Evolutionary conservation across 2,113 vertebrate genomes (phyloP), one percentile per base, ranked within the genome.

Genomic region (Lophotis ruficrista): DNA sequence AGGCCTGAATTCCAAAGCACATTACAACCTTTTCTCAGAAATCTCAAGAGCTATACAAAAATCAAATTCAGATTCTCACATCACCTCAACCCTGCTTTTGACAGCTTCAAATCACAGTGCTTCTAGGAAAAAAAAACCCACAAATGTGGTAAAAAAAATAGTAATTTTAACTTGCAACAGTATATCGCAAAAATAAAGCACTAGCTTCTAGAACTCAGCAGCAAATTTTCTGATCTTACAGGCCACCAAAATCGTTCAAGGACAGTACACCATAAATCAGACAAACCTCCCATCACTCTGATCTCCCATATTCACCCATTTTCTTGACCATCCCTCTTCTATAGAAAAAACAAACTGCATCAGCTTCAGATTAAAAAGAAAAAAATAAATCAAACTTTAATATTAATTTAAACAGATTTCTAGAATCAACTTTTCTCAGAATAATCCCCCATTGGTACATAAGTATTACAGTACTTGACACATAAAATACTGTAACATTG

Each of bases 51-150:
- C 3, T 71, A 9, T 9, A 47, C 0, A 64, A 53, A 92, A 53
- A 72, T 21, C 30, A 64, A 80, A 68, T 37, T 65, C 21, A 61
- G n/a, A 48, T 60, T 87, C 20, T 78, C 28, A 12, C 4, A n/a
- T 3, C 10, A 35, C 38, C 70, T 78, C 61, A 89, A 6, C 22
- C 82, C 31, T 0, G 2, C 12, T 25, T 61, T 70, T 38, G 75
- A 48, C 60, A 79, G 54, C 43, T 90, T 90, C 56, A 43, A 53
- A 48, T 6, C 3, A 0, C 0, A 0, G 6, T 43, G 12, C 11
- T 58, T 51, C 53, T 13, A 80, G 6, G 33, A 65, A 57, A 22
- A 68, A 47, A 21, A 65, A 69, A 18, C 14, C n/a, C n/a, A n/a
- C 6, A 1, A 1, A 33, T 38, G 13, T 73, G 35, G 13, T 80